Base-by-base conservation (phyloP, 2,113 vertebrate genomes). In the Siniperca chuatsi region DNA sequence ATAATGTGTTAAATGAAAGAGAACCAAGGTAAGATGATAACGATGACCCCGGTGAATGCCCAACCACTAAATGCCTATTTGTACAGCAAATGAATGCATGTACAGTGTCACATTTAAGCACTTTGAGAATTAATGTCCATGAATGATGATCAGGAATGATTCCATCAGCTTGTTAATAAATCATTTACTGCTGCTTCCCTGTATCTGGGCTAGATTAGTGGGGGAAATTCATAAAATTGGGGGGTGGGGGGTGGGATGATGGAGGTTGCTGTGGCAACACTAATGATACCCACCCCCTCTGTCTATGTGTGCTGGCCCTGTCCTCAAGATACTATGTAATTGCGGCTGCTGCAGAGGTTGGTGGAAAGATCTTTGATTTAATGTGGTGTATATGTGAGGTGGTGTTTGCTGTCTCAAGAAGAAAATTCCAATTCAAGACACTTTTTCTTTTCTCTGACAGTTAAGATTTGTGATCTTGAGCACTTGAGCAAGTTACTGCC, bases 91-190 rank as follows among this genome's bases (percentile, higher is more conserved):
- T 91, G 64, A 86, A 90, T 91, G 82, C 88, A 87, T 92, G 92
- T 90, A 61, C 83, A 85, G 67, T 85, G 88, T 90, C 92, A 86
- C 35, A 86, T 87, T 70, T 82, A 79, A 90, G 72, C 82, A 87
- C 86, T 85, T 81, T 78, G 44, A 81, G 57, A 84, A 92, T 90
- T 83, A 90, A 92, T 91, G 86, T 82, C 76, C 65, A 82, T 87
- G 89, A 94, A 94, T 87, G 83, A 92, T 90, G 89, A 93, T 93
- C 69, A 81, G 86, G 81, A 92, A 91, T 88, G 92, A 92, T 93
- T 92, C 84, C 82, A 92, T 93, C 90, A 89, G 76, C 82, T 89
- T 79, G 77, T 94, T 94, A 94, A 93, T 94, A 93, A 95, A 94
- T 92, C 90, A 93, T 90, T 89, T 91, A 78, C 83, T 78, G 79